A percentile compares a stretch with the other conserved stretches of the same genome.
These are phyloP conservation scores for Ceratoteleas bidentatus DNA, from an alignment of 1,140 invertebrate genomes.

Conservation along the genomic window DNA sequence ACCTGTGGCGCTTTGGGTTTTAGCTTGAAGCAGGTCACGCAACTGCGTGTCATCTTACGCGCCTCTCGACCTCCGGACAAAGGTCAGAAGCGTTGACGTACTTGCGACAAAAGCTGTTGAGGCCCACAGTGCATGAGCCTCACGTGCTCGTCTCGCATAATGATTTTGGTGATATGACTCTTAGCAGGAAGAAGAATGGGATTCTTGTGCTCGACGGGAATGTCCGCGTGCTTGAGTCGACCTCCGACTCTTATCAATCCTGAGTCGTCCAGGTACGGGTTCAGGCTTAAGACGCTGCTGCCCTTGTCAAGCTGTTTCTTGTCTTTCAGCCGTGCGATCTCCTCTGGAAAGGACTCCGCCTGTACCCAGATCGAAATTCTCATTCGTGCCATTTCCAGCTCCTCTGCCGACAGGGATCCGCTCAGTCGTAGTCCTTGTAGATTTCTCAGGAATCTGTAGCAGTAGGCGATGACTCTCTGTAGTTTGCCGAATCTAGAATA, in stretches of 20 bases:
- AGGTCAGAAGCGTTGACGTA: conserved; percentile 72
- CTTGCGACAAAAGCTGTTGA: conserved; percentile 49
- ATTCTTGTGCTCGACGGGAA: conserved; percentile 13
- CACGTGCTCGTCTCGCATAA: conserved; percentile 12
- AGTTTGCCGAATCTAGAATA: conserved; percentile 16
- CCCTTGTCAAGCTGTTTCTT: not conserved
- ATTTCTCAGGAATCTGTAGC: not conserved
- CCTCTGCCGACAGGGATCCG: not conserved
- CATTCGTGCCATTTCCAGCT: not conserved
- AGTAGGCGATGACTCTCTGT: conserved; percentile 8
- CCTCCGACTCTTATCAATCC: conserved; percentile 20
- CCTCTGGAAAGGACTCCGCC: not conserved
- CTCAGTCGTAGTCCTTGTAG: not conserved
- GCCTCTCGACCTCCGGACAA: conserved; percentile 51
- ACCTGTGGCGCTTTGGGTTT: too few relatives aligned
- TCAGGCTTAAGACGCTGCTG: not conserved
- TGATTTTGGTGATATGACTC: conserved; percentile 5
- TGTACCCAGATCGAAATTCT: not conserved
- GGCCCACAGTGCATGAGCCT: conserved; percentile 8
- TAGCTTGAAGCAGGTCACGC: too few relatives aligned
- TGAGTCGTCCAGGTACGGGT: conserved; percentile 3
- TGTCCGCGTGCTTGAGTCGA: conserved; percentile 2
- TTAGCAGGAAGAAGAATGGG: conserved; percentile 10
- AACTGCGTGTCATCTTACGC: too few relatives aligned
- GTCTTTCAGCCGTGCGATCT: not conserved